phyloP scores from a whole-genome alignment of 2,888 invertebrate species.

The Orchesellides sinensis region DNA sequence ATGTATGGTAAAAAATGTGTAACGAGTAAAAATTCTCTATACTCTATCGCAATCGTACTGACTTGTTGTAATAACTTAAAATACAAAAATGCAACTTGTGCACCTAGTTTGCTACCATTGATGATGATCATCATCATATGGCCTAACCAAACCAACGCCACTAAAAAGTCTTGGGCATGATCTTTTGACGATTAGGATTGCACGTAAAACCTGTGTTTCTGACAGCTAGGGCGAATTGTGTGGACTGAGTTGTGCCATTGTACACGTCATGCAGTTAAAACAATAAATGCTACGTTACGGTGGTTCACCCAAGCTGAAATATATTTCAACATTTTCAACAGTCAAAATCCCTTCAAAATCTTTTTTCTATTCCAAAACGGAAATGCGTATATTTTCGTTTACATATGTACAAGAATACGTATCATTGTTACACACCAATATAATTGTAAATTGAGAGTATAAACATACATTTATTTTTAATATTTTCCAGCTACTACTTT shows the following conservation, averaged over 20 bases:
- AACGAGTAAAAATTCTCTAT: slow-evolving; percentile 38
- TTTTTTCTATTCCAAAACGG: not conserved
- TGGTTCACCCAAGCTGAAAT: slow-evolving; percentile 55
- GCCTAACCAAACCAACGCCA: not conserved
- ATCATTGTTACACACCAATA: too few relatives aligned
- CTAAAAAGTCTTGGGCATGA: slow-evolving; percentile 5
- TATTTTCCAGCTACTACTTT: too few relatives aligned
- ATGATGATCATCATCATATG: slow-evolving; percentile 18
- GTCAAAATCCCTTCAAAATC: not conserved
- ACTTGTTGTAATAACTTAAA: not conserved
- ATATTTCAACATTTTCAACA: slow-evolving; percentile 41
- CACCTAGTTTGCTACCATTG: not conserved
- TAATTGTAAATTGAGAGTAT: too few relatives aligned
- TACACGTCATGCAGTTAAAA: slow-evolving; percentile 43
- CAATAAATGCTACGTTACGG: slow-evolving; percentile 38
- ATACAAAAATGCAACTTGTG: not conserved
- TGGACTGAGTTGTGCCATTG: not conserved
- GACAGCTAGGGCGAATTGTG: slow-evolving; percentile 25
- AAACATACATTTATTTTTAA: too few relatives aligned
- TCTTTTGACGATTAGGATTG: slow-evolving; percentile 36
- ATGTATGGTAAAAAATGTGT: slow-evolving; percentile 37
- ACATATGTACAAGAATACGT: too few relatives aligned
- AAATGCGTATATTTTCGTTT: too few relatives aligned
- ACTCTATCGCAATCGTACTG: slow-evolving; percentile 8
- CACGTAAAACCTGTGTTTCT: slow-evolving; percentile 10